Conservation (phyloP, 1,140 invertebrate species). For the Zophobas atratus region DNA sequence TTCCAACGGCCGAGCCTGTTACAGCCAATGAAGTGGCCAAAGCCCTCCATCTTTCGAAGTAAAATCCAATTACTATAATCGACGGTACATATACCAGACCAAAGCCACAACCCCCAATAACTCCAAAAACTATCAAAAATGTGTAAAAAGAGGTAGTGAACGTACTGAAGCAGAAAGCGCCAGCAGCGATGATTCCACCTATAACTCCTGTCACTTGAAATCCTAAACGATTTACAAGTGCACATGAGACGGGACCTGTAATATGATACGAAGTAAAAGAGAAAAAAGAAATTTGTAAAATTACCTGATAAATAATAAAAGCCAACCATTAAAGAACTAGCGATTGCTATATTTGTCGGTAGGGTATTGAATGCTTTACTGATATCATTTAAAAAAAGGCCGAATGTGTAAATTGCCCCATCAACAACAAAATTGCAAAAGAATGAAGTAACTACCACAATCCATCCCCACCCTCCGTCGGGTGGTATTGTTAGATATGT, state of each 20-base stretch:
- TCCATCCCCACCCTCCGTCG: conserved; percentile 83
- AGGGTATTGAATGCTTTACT: conserved; percentile 71
- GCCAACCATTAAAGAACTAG: conserved; percentile 79
- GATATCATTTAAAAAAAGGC: conserved; percentile 75
- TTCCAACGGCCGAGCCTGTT: conserved; percentile 85
- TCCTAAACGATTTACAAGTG: conserved; percentile 81
- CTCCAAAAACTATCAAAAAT: conserved; percentile 76
- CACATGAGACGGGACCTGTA: conserved; percentile 84
- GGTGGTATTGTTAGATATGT: conserved; percentile 72
- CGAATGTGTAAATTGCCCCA: conserved; percentile 83
- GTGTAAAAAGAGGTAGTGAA: conserved; percentile 72
- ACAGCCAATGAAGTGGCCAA: conserved; percentile 85
- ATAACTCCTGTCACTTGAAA: conserved; percentile 80
- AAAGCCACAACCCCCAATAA: conserved; percentile 85
- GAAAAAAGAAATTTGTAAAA: background rate
- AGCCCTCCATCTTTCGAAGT: conserved; percentile 85
- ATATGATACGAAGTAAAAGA: conserved; percentile 46
- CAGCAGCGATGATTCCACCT: conserved; percentile 74
- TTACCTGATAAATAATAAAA: conserved; percentile 80
- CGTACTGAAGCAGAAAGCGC: conserved; percentile 73
- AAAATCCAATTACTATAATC: conserved; percentile 84
- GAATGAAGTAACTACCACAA: conserved; percentile 78
- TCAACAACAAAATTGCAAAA: conserved; percentile 84
- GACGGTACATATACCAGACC: conserved; percentile 92
- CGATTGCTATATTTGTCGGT: conserved; percentile 74